Conservation (phyloP, 2,888 invertebrate genomes). For the Uloborus plumipes region DNA sequence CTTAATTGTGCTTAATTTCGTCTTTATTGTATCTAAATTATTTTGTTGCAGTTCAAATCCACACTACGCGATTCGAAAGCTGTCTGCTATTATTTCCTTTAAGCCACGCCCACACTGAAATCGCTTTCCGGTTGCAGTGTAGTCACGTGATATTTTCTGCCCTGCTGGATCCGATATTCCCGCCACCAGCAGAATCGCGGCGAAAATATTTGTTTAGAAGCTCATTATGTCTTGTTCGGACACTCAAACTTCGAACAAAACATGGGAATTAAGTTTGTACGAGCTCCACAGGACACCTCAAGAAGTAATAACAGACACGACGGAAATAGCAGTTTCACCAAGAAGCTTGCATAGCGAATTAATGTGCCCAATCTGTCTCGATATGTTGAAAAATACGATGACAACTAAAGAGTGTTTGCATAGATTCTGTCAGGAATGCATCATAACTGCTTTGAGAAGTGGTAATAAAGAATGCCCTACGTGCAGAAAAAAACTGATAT, state of each 20-base stretch:
- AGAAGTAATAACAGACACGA: conserved; percentile 94
- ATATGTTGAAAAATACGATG: conserved; percentile 97
- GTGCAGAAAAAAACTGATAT: conserved; percentile 96
- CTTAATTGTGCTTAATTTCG: no score
- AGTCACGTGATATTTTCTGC: no score
- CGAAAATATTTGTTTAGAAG: no score
- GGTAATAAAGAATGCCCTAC: conserved; percentile 99
- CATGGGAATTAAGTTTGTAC: conserved; percentile 96
- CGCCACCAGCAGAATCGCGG: no score
- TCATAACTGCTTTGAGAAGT: conserved; percentile 95
- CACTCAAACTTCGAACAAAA: conserved; percentile 71
- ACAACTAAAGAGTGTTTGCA: conserved; percentile 99
- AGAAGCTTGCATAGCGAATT: conserved; percentile 77
- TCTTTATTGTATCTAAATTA: no score
- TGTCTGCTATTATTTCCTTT: no score
- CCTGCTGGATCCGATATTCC: no score
- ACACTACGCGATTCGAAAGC: no score
- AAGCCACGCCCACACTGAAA: no score
- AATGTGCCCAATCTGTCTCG: conserved; percentile 99
- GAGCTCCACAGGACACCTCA: conserved; percentile 95
- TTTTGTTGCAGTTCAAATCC: no score
- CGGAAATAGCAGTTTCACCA: conserved; percentile 79
- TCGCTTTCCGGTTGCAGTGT: no score
- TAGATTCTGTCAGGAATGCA: conserved; percentile 98
- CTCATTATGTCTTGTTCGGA: conserved; percentile 58